phyloP scores from a whole-genome alignment of 2,797 vertebrate genomes.

The Anabacerthia variegaticeps region DNA sequence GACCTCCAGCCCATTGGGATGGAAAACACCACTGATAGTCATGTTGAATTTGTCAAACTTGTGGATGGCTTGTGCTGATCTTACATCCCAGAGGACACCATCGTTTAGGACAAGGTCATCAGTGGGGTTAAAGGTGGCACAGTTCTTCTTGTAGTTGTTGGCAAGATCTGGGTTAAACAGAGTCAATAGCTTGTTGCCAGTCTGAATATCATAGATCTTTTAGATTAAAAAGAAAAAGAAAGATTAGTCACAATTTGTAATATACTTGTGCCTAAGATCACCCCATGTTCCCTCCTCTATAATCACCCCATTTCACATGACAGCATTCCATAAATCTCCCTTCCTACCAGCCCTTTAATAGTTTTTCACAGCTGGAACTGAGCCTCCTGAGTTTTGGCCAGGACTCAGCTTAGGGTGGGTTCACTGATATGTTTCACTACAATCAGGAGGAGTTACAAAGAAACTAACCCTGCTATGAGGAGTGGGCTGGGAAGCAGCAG shows the following conservation, averaged over 20 bases:
- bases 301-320: not conserved
- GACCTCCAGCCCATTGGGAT: slow-evolving; percentile 95
- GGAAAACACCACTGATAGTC: slow-evolving; percentile 99
- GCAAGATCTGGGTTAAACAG: slow-evolving; percentile 98
- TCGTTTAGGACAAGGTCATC: slow-evolving; percentile 98
- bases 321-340: not conserved
- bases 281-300: not conserved
- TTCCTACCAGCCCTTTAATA: not conserved
- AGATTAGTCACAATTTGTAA: slow-evolving; percentile 72
- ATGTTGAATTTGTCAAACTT: slow-evolving; percentile 99
- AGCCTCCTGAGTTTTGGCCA: not conserved
- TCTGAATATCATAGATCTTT: slow-evolving; percentile 99
- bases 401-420: not conserved
- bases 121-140: slow-evolving; percentile 97
- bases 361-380: not conserved
- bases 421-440: not conserved
- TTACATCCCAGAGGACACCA: slow-evolving; percentile 97
- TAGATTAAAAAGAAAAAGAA: slow-evolving; percentile 73
- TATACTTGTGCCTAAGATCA: not conserved
- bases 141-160: slow-evolving; percentile 99
- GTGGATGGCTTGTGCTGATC: slow-evolving; percentile 95
- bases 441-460: not conserved
- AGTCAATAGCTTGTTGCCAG: slow-evolving; percentile 95
- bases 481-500: not conserved
- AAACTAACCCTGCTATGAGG: not conserved